Base-by-base conservation (phyloP, 1,140 invertebrate species). In the Drosophila varians region DNA sequence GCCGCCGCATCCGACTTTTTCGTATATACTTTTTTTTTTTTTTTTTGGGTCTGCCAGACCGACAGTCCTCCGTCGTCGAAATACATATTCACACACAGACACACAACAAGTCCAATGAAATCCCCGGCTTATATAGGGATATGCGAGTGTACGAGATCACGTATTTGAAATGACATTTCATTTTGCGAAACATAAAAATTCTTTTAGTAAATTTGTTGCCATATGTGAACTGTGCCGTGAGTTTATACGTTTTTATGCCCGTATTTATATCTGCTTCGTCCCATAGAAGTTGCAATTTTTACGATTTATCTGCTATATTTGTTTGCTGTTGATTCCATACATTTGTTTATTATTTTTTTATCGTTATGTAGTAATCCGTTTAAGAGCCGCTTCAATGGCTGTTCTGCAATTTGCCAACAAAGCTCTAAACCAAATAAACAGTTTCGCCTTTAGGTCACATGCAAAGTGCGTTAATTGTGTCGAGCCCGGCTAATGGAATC, bases 121-220 rank as follows among this genome's bases (percentile, higher is more conserved):
- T 31, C 60, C 45, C 31, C 18, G 51, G 61, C 40, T 54, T 46
- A 28, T 9, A 42, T 42, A 42, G 2, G 49, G 18, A 42, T 16
- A 36, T 42, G 52, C 45, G 2, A 54, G 25, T 68, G 36, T 55
- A 40, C 28, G 38, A 36, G 70, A 62, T 74, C 76, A 74, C 69
- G 62, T 78, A 78, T 77, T 78, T 70, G 53, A 31, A 79, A 64
- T 78, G 76, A 70, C 70, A 70, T 74, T 79, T 79, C 64, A 74
- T 79, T 79, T 64, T 70, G 70, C 62, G 55, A 79, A 79, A 70
- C 54, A 74, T 64, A 70, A 74, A 79, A 79, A 70, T 74, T 64
- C 62, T 71, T 70, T 79, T 69, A 78, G 69, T 69, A 62, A 56
- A 74, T 74, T 74, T 78, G 45, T 52, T 73, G 66, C 65, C 74